Evolutionary conservation across 2,797 vertebrate species (phyloP).

Genomic region (Mionectes olivaceus): DNA sequence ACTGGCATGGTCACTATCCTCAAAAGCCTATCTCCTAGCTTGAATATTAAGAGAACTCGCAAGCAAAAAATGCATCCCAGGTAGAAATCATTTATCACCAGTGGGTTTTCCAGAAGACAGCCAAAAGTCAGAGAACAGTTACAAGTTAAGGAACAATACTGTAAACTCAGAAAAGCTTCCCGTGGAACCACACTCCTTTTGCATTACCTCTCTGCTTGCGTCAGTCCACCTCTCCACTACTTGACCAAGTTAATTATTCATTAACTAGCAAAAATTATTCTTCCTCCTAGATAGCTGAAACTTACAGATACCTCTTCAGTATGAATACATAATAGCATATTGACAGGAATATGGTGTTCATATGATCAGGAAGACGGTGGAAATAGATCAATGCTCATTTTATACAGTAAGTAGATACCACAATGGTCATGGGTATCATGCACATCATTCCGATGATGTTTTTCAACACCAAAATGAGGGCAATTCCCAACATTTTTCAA

Average conservation of each 20-base stretch:
- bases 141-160: neutral
- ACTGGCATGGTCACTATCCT: neutral
- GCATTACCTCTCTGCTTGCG: neutral
- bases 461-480: neutral
- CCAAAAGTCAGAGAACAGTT: neutral
- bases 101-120: neutral
- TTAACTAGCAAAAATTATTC: neutral
- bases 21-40: neutral
- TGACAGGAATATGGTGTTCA: neutral
- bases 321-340: conserved; percentile 14
- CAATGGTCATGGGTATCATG: neutral
- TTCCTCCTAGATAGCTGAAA: neutral
- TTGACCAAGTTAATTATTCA: neutral
- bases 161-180: neutral
- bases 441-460: neutral
- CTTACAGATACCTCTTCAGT: neutral
- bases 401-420: neutral
- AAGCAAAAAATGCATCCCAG: neutral
- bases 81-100: neutral
- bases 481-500: neutral
- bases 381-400: neutral
- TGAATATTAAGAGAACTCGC: neutral
- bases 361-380: neutral
- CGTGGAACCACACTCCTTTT: neutral
- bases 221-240: neutral